These are phyloP conservation scores for Tetramorium bicarinatum DNA, from an alignment of 2,888 invertebrate species.

Conservation along the genomic window DNA sequence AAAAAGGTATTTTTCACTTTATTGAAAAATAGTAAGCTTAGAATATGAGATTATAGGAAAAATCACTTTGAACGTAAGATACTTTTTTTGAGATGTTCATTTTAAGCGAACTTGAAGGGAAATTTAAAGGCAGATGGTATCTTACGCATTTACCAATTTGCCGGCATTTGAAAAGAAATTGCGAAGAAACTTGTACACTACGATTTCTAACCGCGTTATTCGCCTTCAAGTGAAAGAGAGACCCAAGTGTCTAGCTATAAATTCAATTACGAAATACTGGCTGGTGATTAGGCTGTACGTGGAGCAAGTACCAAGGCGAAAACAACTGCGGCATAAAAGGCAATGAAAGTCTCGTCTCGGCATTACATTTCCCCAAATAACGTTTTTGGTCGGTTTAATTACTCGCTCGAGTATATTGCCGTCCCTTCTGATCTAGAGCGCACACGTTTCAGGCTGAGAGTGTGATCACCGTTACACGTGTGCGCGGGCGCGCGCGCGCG, in stretches of 20 bases:
- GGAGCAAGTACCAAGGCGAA: slow-evolving; percentile 22
- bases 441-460: slow-evolving; percentile 14
- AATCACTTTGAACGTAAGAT: no score
- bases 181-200: not conserved
- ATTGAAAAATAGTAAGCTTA: no score
- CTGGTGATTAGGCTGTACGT: slow-evolving; percentile 13
- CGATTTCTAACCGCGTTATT: not conserved
- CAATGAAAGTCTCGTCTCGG: slow-evolving; percentile 45
- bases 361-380: slow-evolving; percentile 28
- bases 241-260: not conserved
- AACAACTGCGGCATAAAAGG: slow-evolving; percentile 49
- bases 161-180: not conserved
- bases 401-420: not conserved
- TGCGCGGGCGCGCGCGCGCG: not conserved
- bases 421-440: slow-evolving; percentile 24
- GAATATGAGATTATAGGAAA: no score
- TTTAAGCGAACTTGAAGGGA: not conserved
- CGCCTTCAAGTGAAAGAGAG: not conserved
- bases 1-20: no score
- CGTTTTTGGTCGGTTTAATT: slow-evolving; percentile 45
- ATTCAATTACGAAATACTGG: slow-evolving; percentile 33
- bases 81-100: no score
- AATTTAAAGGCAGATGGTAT: not conserved
- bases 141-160: not conserved
- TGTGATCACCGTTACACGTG: slow-evolving; percentile 39